Evolutionary conservation across 2,797 vertebrate species (phyloP).

Genomic region (Chanos chanos): DNA sequence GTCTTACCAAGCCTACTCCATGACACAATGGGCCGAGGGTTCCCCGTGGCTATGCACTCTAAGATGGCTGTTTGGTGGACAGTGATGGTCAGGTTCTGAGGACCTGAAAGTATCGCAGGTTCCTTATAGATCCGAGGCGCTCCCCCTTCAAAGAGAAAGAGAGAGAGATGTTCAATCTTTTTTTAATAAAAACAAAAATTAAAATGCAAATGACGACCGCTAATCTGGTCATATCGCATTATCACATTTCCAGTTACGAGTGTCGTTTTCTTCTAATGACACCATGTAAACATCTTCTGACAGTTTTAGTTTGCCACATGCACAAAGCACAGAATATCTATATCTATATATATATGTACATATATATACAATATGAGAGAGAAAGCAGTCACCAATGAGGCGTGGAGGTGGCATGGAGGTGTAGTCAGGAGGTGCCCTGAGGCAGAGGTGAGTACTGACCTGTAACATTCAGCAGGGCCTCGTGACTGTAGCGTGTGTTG

Average conservation of each 20-base stretch:
- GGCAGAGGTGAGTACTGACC: conserved; percentile 49
- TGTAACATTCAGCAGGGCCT: conserved; percentile 65
- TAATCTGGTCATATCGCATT: neutral
- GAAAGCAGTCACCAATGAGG: no score
- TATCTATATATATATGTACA: no score
- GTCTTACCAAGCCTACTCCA: conserved; percentile 74
- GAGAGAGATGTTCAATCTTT: neutral
- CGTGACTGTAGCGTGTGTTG: conserved; percentile 68
- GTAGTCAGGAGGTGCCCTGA: no score
- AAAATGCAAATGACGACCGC: neutral
- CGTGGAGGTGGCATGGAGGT: no score
- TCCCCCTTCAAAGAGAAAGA: conserved; percentile 40
- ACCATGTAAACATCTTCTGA: no score
- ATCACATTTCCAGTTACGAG: no score
- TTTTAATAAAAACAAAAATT: no score
- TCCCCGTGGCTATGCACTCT: conserved; percentile 74
- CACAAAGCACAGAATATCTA: no score
- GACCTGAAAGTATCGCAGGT: conserved; percentile 74
- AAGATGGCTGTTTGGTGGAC: conserved; percentile 72
- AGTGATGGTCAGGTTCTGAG: conserved; percentile 74
- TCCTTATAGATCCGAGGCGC: conserved; percentile 66
- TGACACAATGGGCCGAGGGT: conserved; percentile 72
- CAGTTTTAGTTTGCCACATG: no score
- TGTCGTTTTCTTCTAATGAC: no score
- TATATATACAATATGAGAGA: neutral